These are phyloP conservation scores for Himalopsyche kuldschensis DNA, from an alignment of 2,888 invertebrate species.

Conservation along the genomic window DNA sequence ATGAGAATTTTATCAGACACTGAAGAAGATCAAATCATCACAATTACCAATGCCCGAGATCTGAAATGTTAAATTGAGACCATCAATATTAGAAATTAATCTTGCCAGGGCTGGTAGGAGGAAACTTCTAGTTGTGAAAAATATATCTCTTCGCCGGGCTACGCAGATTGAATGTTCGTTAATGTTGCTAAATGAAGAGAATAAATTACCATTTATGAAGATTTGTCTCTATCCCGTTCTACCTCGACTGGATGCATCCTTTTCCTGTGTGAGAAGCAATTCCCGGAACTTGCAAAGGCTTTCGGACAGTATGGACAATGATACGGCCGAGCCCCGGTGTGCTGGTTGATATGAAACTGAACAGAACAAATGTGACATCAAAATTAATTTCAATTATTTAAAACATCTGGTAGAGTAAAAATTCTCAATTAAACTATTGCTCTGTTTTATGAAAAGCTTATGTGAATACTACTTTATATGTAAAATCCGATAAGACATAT, in stretches of 20 bases:
- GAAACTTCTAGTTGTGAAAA: no score
- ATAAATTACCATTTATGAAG: not conserved
- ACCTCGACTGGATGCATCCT: constrained; percentile 70
- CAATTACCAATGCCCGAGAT: no score
- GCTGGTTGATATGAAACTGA: constrained; percentile 74
- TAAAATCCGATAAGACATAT: no score
- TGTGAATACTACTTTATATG: not conserved
- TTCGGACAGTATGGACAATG: constrained; percentile 75
- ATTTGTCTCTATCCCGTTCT: constrained; percentile 51
- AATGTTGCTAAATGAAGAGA: no score
- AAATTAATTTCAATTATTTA: not conserved
- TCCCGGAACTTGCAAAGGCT: constrained; percentile 72
- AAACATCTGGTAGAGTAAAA: not conserved
- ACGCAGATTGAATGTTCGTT: no score
- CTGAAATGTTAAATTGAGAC: no score
- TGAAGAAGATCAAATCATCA: no score
- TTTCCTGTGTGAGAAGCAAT: constrained; percentile 73
- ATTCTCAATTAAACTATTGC: not conserved
- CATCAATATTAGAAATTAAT: no score
- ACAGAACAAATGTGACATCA: constrained; percentile 4
- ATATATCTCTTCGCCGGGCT: no score
- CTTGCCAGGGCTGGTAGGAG: no score
- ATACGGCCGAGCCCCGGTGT: constrained; percentile 73
- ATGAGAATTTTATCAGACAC: no score
- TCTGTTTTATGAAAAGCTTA: not conserved